Evolutionary conservation across 2,888 invertebrate genomes (phyloP).

Genomic region (Noctua fimbriata): DNA sequence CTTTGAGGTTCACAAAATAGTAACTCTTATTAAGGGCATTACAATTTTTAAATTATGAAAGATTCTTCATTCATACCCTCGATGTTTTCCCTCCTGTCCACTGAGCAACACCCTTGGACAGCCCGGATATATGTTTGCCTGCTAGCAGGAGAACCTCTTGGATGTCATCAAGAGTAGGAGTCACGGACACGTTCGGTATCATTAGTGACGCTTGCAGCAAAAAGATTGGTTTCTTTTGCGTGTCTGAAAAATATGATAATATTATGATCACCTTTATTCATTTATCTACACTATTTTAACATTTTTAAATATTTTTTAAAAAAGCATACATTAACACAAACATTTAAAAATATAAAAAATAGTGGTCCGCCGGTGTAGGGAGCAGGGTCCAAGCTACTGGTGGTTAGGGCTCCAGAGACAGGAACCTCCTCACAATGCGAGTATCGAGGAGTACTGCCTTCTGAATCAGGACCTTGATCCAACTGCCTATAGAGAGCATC

Average conservation of each 20-base stretch:
- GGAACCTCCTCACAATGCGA: too few species aligned
- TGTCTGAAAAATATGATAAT: conserved; percentile 65
- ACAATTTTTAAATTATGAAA: conserved; percentile 11
- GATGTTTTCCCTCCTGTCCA: conserved; percentile 94
- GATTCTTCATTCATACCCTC: conserved; percentile 74
- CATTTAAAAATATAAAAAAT: too few species aligned
- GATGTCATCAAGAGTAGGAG: conserved; percentile 97
- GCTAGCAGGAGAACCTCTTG: conserved; percentile 96
- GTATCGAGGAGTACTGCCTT: too few species aligned
- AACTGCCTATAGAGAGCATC: too few species aligned
- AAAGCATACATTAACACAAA: too few species aligned
- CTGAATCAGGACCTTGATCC: too few species aligned
- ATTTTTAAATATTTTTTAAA: too few species aligned
- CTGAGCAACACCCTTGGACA: conserved; percentile 97
- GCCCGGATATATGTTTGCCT: conserved; percentile 95
- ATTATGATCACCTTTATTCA: too few species aligned
- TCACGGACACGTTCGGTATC: conserved; percentile 96
- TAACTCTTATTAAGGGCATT: background rate
- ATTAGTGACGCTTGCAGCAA: conserved; percentile 95
- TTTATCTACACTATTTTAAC: too few species aligned
- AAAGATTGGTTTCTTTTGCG: conserved; percentile 93
- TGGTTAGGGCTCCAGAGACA: too few species aligned
- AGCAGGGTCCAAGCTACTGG: too few species aligned
- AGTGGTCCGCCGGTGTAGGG: too few species aligned
- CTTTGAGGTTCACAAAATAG: background rate